phyloP scores from a whole-genome alignment of 37 sponge, comb jelly and placozoan species.

The Eunapius fragilis region DNA sequence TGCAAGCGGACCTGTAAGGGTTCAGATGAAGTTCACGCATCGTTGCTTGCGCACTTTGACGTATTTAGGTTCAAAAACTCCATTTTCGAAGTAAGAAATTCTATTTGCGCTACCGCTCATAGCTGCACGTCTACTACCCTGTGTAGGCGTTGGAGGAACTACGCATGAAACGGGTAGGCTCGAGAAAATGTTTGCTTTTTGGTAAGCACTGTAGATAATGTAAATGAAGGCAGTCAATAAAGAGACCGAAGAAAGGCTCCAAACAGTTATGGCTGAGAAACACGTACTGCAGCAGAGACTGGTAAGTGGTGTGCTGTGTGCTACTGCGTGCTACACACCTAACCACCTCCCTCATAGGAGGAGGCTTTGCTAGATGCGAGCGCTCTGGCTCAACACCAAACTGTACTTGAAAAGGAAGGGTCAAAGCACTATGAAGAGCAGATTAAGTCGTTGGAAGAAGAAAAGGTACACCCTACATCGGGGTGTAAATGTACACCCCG shows the following conservation, averaged over 20 bases:
- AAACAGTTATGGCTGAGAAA: slow-evolving; percentile 30
- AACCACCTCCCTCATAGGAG: slow-evolving; percentile 13
- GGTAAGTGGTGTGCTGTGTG: slow-evolving; percentile 6
- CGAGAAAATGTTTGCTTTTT: neutral
- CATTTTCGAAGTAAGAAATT: slow-evolving; percentile 31
- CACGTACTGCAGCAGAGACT: slow-evolving; percentile 44
- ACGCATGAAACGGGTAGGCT: slow-evolving; percentile 65
- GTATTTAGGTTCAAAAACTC: slow-evolving; percentile 51
- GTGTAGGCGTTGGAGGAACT: slow-evolving; percentile 62
- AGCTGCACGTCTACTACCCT: neutral
- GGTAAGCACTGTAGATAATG: neutral
- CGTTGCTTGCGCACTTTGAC: slow-evolving; percentile 26
- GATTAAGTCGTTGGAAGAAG: slow-evolving; percentile 55
- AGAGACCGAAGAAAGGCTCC: slow-evolving; percentile 53
- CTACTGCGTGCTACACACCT: too few relatives aligned
- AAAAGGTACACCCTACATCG: slow-evolving; percentile 17
- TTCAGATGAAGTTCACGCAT: neutral
- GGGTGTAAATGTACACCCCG: neutral
- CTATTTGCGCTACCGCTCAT: neutral
- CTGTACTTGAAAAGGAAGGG: slow-evolving; percentile 43
- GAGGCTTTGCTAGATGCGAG: neutral
- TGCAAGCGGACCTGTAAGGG: neutral
- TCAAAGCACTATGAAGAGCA: slow-evolving; percentile 36
- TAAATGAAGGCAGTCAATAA: slow-evolving; percentile 20
- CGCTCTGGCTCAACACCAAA: slow-evolving; percentile 21